Evolutionary conservation across 2,797 vertebrate species (phyloP).

Genomic region (Helarctos malayanus): DNA sequence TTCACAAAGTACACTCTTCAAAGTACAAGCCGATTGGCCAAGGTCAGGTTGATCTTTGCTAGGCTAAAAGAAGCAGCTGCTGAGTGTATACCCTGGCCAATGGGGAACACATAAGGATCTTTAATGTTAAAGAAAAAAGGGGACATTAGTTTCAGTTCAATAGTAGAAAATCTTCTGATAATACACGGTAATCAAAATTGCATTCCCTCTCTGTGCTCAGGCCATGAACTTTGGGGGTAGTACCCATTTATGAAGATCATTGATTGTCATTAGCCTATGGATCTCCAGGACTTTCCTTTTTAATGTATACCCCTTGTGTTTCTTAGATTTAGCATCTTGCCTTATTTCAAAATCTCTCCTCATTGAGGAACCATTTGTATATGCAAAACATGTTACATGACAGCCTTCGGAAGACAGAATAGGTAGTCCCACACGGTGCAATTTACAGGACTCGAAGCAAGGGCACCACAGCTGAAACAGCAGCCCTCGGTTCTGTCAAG

Average conservation of each 20-base stretch:
- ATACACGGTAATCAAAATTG: conserved; percentile 44
- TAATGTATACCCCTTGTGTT: neutral
- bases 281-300: neutral
- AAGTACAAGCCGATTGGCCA: conserved; percentile 65
- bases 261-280: neutral
- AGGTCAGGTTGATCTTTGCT: conserved; percentile 85
- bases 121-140: conserved; percentile 72
- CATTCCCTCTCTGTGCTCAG: neutral
- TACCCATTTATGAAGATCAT: neutral
- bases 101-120: conserved; percentile 85
- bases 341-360: conserved; percentile 50
- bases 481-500: neutral
- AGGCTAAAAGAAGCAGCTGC: conserved; percentile 82
- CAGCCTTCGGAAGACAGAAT: neutral
- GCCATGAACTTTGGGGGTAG: neutral
- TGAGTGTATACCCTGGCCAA: conserved; percentile 68
- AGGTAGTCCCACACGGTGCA: neutral
- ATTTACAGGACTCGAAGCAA: neutral
- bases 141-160: conserved; percentile 78
- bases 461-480: neutral
- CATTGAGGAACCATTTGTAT: neutral
- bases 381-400: neutral
- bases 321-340: conserved; percentile 26
- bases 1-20: conserved; percentile 77
- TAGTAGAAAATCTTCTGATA: conserved; percentile 77